Evolutionary conservation across 92 coral and sea anemone genomes (phyloP).

Genomic region (Parazoanthus darwini): DNA sequence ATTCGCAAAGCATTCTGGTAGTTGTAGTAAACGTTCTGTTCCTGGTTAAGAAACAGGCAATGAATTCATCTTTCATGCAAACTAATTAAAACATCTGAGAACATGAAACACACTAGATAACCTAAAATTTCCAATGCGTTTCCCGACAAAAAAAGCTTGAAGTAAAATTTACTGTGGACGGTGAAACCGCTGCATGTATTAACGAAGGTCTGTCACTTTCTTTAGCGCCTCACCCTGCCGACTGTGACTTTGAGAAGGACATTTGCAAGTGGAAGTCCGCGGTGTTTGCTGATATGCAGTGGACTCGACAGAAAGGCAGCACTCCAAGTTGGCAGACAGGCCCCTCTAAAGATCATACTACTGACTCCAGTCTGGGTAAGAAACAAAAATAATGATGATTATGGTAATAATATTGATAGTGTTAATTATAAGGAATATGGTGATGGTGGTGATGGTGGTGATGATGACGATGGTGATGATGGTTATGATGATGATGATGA

Average conservation of each 20-base stretch:
- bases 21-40: not conserved
- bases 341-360: slow-evolving; percentile 68
- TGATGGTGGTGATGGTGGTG: not conserved
- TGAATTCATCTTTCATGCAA: too few relatives aligned
- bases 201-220: slow-evolving; percentile 31
- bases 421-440: not conserved
- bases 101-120: not conserved
- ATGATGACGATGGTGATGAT: not conserved
- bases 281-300: slow-evolving; percentile 76
- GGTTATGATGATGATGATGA: too few relatives aligned
- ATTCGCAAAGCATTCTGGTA: too few relatives aligned
- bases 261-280: slow-evolving; percentile 84
- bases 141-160: not conserved
- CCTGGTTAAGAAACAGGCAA: not conserved
- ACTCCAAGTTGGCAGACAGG: slow-evolving; percentile 86
- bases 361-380: slow-evolving; percentile 41
- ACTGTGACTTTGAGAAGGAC: slow-evolving; percentile 70
- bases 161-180: too few relatives aligned
- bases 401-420: too few relatives aligned
- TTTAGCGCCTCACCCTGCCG: slow-evolving; percentile 73
- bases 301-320: slow-evolving; percentile 61
- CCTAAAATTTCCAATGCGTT: not conserved
- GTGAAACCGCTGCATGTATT: not conserved
- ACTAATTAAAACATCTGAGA: not conserved
- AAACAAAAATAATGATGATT: not conserved